Evolutionary conservation across 1,140 invertebrate species (phyloP).

Genomic region (Macrostomum lignano): DNA sequence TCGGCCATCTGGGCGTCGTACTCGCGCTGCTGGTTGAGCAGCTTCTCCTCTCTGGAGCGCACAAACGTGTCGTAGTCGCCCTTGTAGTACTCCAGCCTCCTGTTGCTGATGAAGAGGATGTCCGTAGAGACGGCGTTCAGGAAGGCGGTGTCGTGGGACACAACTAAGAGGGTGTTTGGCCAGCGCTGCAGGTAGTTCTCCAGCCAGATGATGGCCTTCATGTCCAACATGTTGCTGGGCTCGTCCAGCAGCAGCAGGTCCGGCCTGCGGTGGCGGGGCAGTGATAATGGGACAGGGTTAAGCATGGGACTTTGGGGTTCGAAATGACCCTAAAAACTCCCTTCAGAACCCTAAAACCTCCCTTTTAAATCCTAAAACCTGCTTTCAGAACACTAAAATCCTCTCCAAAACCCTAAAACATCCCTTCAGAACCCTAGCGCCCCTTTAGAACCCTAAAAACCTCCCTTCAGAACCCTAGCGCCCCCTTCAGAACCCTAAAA

Average conservation of each 20-base stretch:
- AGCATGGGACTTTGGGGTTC: no score
- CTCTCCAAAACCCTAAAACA: no score
- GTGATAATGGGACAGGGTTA: no score
- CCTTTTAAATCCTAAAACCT: no score
- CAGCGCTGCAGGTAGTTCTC: conserved; percentile 85
- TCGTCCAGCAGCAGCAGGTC: conserved; percentile 37
- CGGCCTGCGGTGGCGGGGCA: no score
- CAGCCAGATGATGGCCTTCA: conserved; percentile 96
- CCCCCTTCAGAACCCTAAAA: no score
- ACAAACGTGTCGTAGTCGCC: conserved; percentile 86
- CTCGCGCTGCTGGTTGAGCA: conserved; percentile 79
- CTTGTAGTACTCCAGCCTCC: conserved; percentile 55
- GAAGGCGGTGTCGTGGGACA: conserved; percentile 90
- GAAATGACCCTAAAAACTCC: no score
- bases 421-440: no score
- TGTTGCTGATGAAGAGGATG: conserved; percentile 66
- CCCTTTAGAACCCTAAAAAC: no score
- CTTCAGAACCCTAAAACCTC: no score
- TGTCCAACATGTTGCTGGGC: conserved; percentile 92
- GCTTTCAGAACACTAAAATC: no score
- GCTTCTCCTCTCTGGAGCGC: conserved; percentile 67
- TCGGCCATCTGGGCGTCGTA: conserved; percentile 86
- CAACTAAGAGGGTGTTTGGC: conserved; percentile 77
- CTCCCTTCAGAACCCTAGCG: no score
- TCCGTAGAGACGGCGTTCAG: conserved; percentile 83